These are phyloP conservation scores for Eriosoma lanigerum DNA, from an alignment of 1,140 invertebrate genomes.

Conservation along the genomic window DNA sequence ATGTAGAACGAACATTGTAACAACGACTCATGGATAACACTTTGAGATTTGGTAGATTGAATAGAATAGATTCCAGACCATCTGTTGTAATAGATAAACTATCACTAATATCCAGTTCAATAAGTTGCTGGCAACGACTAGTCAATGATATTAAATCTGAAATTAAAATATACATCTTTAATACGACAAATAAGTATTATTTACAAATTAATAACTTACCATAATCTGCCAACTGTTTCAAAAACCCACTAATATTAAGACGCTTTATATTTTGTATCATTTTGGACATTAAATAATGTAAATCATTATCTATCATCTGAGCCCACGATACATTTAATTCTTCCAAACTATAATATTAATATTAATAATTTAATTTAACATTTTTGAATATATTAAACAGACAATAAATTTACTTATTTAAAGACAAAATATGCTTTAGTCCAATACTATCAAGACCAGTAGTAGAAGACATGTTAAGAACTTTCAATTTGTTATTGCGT, in stretches of 20 bases:
- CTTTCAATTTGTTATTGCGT: constrained; percentile 68
- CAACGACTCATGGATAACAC: constrained; percentile 82
- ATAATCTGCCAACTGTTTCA: constrained; percentile 72
- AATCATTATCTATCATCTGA: constrained; percentile 63
- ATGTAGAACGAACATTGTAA: constrained; percentile 71
- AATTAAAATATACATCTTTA: constrained; percentile 50
- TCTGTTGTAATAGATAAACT: constrained; percentile 70
- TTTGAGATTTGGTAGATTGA: constrained; percentile 69
- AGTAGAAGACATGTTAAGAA: constrained; percentile 75
- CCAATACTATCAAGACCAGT: constrained; percentile 66
- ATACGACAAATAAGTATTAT: background rate
- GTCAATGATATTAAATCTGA: constrained; percentile 71
- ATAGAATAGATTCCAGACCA: constrained; percentile 64
- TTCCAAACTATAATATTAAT: constrained; percentile 64
- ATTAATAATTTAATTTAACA: background rate
- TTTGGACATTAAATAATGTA: constrained; percentile 66
- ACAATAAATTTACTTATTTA: constrained; percentile 62
- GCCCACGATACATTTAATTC: constrained; percentile 84
- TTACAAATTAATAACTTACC: constrained; percentile 62
- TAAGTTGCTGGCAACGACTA: constrained; percentile 68
- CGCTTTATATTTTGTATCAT: constrained; percentile 68
- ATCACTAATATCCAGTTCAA: constrained; percentile 85
- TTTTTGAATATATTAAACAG: background rate
- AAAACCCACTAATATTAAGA: constrained; percentile 79
- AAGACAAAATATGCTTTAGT: constrained; percentile 66